Percentiles rank a stretch among this genome's conserved stretches.
These are phyloP conservation scores for Lathamus discolor DNA, from an alignment of 2,113 vertebrate species.

Conservation along the genomic window DNA sequence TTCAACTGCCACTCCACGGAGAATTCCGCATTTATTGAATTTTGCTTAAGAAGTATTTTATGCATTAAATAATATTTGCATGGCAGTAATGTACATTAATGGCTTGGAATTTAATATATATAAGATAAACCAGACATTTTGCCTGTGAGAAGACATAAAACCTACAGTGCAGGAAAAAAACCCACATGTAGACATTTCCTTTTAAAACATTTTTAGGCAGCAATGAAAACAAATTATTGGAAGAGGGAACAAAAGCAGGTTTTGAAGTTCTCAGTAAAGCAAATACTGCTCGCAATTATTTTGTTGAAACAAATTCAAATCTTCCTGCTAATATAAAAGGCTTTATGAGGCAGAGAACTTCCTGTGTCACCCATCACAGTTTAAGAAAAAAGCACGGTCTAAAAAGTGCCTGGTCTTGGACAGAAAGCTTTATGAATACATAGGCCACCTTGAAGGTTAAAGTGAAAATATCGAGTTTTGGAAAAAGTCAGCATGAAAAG, in stretches of 20 bases:
- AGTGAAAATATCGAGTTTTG: not conserved
- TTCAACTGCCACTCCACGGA: conserved; percentile 64
- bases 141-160: not conserved
- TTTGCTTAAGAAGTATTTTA: conserved; percentile 62
- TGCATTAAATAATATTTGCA: conserved; percentile 30
- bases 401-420: not conserved
- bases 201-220: not conserved
- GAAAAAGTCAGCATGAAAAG: not conserved
- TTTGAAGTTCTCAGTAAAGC: not conserved
- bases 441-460: not conserved
- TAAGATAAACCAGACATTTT: not conserved
- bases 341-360: not conserved
- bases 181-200: not conserved
- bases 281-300: conserved; percentile 8
- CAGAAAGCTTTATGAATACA: not conserved
- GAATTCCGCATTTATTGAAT: conserved; percentile 74
- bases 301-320: not conserved
- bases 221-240: not conserved
- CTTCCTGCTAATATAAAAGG: not conserved
- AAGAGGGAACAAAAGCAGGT: not conserved
- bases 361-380: not conserved
- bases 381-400: not conserved
- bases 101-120: not conserved
- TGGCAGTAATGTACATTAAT: not conserved
- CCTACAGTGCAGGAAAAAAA: not conserved